phyloP scores from a whole-genome alignment of 2,888 invertebrate species.

The Aricia artaxerxes region DNA sequence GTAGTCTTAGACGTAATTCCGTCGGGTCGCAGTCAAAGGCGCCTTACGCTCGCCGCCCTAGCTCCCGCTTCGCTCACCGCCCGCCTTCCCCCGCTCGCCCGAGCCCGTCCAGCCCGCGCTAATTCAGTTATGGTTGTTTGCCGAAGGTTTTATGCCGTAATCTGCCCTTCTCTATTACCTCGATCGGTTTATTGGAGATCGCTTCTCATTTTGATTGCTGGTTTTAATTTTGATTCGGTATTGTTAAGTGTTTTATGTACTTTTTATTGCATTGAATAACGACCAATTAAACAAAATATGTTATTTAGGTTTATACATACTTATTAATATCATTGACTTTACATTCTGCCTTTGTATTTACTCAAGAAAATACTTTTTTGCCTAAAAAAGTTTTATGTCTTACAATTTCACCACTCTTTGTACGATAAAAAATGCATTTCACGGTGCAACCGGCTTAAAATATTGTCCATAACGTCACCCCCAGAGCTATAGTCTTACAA shows the following conservation, averaged over 20 bases:
- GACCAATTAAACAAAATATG: no score
- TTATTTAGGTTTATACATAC: no score
- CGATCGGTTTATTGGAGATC: constrained; percentile 7
- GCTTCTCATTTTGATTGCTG: constrained; percentile 5
- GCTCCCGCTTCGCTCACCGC: not conserved
- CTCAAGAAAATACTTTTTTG: not conserved
- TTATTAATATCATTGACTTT: no score
- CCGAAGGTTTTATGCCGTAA: constrained; percentile 24
- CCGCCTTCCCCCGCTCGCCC: not conserved
- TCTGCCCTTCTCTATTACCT: constrained; percentile 16
- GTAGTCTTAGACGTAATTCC: constrained; percentile 27
- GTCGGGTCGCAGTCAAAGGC: constrained; percentile 22
- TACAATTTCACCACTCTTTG: not conserved
- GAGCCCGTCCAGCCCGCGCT: not conserved
- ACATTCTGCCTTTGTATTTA: not conserved
- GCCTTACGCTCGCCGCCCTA: not conserved
- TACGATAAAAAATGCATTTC: not conserved
- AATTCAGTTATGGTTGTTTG: constrained; percentile 29
- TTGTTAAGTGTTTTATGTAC: not conserved
- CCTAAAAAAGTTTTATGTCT: not conserved
- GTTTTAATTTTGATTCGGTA: not conserved
- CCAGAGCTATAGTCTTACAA: not conserved
- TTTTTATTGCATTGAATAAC: no score
- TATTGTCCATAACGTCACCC: not conserved
- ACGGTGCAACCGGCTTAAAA: not conserved